A percentile compares a stretch with the other conserved stretches of the same genome.
Conservation (phyloP, 2,888 invertebrate genomes). For the Lasioglossum calceatum region DNA sequence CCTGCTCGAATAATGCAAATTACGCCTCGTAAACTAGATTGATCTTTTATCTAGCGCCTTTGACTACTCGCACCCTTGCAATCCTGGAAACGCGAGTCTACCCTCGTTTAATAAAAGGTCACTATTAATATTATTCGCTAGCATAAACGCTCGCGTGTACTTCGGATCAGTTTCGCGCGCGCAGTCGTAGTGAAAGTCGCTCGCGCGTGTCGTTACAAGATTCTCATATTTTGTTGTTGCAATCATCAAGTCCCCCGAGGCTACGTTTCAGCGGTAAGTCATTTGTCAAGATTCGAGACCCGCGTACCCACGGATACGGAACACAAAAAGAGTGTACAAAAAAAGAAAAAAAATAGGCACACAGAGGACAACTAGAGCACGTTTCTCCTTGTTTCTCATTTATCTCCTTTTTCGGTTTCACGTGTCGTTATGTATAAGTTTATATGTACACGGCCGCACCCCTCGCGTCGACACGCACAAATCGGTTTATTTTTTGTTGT, state of each 20-base stretch:
- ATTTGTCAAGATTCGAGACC: slow-evolving; percentile 41
- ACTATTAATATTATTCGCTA: neutral
- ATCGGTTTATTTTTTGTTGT: neutral
- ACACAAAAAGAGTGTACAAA: neutral
- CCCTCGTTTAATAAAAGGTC: neutral
- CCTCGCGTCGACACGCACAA: neutral
- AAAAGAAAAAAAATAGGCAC: slow-evolving; percentile 15
- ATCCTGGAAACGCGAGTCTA: too few species aligned
- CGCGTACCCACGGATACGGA: slow-evolving; percentile 54
- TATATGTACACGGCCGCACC: neutral
- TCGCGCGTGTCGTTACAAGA: neutral
- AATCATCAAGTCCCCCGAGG: slow-evolving; percentile 57
- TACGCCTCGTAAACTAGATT: too few species aligned
- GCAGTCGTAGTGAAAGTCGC: slow-evolving; percentile 7
- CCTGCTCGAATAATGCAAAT: too few species aligned
- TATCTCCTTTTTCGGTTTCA: neutral
- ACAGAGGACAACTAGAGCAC: slow-evolving; percentile 40
- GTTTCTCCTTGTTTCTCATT: neutral
- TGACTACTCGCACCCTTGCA: too few species aligned
- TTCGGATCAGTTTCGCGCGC: slow-evolving; percentile 3
- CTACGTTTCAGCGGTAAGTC: slow-evolving; percentile 43
- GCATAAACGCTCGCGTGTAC: too few species aligned
- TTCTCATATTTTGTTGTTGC: neutral
- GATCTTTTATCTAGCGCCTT: too few species aligned
- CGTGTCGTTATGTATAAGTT: neutral